Conservation (phyloP, 2,888 invertebrate genomes). For the Microplitis deprimator region DNA sequence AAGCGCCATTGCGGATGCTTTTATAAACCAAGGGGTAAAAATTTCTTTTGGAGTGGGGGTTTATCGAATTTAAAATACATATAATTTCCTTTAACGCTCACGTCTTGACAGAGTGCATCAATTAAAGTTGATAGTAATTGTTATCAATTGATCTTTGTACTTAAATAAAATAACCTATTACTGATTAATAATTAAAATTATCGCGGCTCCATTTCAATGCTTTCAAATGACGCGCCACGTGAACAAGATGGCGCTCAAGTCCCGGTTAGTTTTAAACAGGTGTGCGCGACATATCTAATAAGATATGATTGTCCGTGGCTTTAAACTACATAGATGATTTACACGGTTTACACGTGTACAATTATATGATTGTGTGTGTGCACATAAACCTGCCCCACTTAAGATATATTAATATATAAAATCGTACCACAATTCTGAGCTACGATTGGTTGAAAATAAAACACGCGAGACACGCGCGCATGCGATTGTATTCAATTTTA, state of each 20-base stretch:
- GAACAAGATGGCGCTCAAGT: not conserved
- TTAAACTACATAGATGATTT: not conserved
- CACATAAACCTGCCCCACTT: conserved; percentile 38
- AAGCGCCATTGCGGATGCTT: not conserved
- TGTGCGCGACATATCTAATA: not conserved
- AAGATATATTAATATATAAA: conserved; percentile 30
- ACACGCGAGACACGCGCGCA: conserved; percentile 51
- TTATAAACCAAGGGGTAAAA: not conserved
- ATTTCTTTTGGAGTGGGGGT: not conserved
- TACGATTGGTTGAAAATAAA: conserved; percentile 43
- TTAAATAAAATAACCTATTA: not conserved
- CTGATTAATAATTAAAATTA: not conserved
- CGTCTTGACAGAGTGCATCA: not conserved
- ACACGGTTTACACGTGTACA: not conserved
- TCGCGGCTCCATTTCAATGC: not conserved
- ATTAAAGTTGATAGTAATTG: not conserved
- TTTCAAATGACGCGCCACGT: not conserved
- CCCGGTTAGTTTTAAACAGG: not conserved
- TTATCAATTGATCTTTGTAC: conserved; percentile 4
- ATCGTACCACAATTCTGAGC: conserved; percentile 50
- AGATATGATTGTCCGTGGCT: not conserved
- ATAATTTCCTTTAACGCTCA: not conserved
- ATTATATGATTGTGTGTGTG: conserved; percentile 8
- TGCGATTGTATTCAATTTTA: conserved; percentile 37
- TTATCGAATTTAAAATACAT: not conserved